Evolutionary conservation across 2,797 vertebrate species (phyloP), one percentile per base, ranked within the genome.

Genomic region (Squalus acanthias): DNA sequence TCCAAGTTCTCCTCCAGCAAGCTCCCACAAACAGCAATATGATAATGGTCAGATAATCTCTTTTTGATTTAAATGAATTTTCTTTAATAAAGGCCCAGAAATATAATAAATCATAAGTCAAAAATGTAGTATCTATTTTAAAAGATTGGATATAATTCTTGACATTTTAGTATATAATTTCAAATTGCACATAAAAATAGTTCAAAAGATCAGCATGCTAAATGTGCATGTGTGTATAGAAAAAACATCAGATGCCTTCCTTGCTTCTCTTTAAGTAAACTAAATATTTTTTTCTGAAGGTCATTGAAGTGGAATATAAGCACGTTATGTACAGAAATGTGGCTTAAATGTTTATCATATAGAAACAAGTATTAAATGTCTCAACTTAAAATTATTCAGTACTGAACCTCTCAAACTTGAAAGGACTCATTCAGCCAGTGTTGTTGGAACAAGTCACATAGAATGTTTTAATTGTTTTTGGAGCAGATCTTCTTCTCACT

Each of bases 391-490:
- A 95, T 46, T 69, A 69, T 69, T 46, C 9, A 26, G 22, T 69
- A 67, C 7, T 24, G 65, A 93, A 93, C n/a, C 33, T 69, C 8
- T 69, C 91, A 93, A 93, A 69, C 65, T 46, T 93, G 65, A 93
- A 69, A 67, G 39, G 65, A 67, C 91, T 46, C n/a, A 93, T 93
- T 93, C n/a, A 69, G 8, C 20, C 65, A 24, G 63, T 93, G 65
- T 69, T 95, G 94, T 95, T 74, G 69, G 69, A 33, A 95, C 70
- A 74, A 95, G 53, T 95, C 53, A n/a, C 1, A 53, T 70, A 57
- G 94, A 95, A 74, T 76, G 72, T 95, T 95, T 95, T 29, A 26
- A 74, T 95, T 29, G 24, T 74, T 95, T 74, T 76, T 95, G 70
- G 50, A 95, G 60, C 13, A 95, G 13, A 95, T 95, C 70, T 74